Percentiles rank a stretch among this genome's conserved stretches.
These are phyloP conservation scores for Cephus spinipes DNA, from an alignment of 2,888 invertebrate genomes.

Conservation along the genomic window DNA sequence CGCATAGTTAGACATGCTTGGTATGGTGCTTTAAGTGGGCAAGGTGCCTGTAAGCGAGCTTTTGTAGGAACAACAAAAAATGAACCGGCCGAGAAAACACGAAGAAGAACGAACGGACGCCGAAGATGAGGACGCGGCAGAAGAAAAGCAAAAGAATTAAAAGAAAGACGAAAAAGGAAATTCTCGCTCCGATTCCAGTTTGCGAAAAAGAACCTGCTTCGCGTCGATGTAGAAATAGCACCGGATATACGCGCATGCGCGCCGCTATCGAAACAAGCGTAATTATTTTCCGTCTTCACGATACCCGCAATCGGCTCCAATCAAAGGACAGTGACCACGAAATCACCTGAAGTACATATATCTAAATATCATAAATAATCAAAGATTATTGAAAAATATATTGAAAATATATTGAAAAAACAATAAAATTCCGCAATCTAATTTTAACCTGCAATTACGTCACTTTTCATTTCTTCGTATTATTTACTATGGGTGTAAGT, in stretches of 20 bases:
- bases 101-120: background rate
- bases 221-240: background rate
- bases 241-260: background rate
- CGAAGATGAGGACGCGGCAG: background rate
- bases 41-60: background rate
- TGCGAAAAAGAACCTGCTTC: background rate
- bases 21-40: constrained; percentile 56
- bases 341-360: background rate
- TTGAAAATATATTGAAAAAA: background rate
- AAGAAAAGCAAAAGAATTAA: background rate
- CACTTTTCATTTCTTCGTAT: background rate
- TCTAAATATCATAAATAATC: background rate
- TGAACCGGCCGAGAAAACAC: background rate
- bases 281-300: background rate
- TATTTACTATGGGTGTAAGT: background rate
- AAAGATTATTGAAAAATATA: background rate
- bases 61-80: background rate
- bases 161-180: background rate
- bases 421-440: background rate
- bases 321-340: background rate
- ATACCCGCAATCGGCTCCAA: background rate
- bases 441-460: background rate
- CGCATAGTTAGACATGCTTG: constrained; percentile 64
- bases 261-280: background rate
- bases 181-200: background rate